Evolutionary conservation across 1,140 invertebrate species (phyloP).

Genomic region (Cherax destructor): DNA sequence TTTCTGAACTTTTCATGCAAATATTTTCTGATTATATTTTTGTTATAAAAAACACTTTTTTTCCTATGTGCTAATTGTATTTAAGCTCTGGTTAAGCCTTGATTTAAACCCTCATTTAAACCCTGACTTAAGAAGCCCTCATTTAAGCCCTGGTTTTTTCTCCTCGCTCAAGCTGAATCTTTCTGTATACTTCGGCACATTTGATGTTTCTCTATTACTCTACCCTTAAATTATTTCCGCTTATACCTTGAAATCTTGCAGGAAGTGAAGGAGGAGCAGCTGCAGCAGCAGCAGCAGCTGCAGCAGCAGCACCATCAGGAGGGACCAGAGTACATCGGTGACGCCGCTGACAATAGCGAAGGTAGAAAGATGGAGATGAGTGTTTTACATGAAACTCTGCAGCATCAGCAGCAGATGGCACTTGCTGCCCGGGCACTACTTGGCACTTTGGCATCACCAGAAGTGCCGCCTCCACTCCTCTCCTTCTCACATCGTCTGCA

Average conservation of each 20-base stretch:
- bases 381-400: neutral
- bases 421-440: constrained; percentile 18
- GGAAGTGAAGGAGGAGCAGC: neutral
- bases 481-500: neutral
- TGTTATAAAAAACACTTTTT: too few species aligned
- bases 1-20: too few species aligned
- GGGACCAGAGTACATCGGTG: neutral
- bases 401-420: constrained; percentile 13
- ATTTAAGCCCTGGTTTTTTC: too few species aligned
- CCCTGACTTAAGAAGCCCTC: too few species aligned
- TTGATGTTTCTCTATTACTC: too few species aligned
- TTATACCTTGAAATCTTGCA: neutral
- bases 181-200: too few species aligned
- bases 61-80: too few species aligned
- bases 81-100: too few species aligned
- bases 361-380: neutral
- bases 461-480: neutral
- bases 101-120: too few species aligned
- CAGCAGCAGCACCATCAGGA: neutral
- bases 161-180: too few species aligned
- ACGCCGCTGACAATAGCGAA: neutral
- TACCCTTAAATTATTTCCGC: too few species aligned
- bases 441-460: neutral
- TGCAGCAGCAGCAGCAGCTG: neutral
- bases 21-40: too few species aligned